A percentile compares a stretch with the other conserved stretches of the same genome.
Evolutionary conservation across 2,888 invertebrate genomes (phyloP).

Genomic region (Scaeva pyrastri): DNA sequence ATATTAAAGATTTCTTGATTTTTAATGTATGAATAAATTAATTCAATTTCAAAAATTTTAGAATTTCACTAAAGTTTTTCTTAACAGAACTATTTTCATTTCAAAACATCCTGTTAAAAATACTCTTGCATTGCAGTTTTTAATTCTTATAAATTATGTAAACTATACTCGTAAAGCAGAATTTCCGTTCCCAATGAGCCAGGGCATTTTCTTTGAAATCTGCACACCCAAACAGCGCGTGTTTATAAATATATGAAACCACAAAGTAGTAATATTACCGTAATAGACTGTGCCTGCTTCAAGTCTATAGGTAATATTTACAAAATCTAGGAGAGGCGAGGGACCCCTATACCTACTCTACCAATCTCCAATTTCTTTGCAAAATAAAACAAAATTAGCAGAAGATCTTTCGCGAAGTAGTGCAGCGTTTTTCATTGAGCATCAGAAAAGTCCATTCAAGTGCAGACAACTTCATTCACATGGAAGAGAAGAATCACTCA

Average conservation of each 20-base stretch:
- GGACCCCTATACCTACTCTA: constrained; percentile 28
- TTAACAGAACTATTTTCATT: not conserved
- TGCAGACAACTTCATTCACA: not conserved
- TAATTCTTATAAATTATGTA: not conserved
- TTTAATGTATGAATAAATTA: no score
- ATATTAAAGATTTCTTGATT: no score
- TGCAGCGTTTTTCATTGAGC: constrained; percentile 11
- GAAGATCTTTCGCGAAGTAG: constrained; percentile 37
- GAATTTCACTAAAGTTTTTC: no score
- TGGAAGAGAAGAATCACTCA: not conserved
- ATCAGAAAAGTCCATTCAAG: constrained; percentile 14
- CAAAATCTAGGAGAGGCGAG: constrained; percentile 35
- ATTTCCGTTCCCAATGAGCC: constrained; percentile 55
- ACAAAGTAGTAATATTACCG: constrained; percentile 26
- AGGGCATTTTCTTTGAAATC: constrained; percentile 58
- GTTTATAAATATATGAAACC: constrained; percentile 34
- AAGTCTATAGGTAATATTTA: constrained; percentile 48
- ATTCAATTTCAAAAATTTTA: no score
- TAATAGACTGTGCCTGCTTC: constrained; percentile 41
- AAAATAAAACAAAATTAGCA: constrained; percentile 48
- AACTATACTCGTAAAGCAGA: not conserved
- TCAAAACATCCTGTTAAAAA: constrained; percentile 3
- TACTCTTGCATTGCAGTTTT: not conserved
- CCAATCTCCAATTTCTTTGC: constrained; percentile 54
- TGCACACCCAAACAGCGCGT: constrained; percentile 44